Base-by-base conservation (phyloP, 2,888 invertebrate genomes). In the Tigriopus californicus region DNA sequence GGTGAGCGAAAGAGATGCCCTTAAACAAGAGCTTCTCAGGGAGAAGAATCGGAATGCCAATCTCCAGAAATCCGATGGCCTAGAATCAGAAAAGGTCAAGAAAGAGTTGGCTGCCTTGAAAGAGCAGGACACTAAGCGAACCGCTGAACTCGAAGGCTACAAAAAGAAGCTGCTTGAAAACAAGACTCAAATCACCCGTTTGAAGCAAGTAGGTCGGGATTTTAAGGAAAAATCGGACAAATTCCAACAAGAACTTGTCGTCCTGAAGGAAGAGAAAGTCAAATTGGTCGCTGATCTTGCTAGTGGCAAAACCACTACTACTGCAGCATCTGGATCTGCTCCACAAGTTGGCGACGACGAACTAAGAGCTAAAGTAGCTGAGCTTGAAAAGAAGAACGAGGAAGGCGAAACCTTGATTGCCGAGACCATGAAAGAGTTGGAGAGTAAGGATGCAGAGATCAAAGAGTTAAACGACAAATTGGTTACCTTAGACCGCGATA, bases 301-400 rank as follows among this genome's bases (percentile, higher is more conserved):
- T 5, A 51, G n/a, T 13, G 13, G 13, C 25, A 51, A 51, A 51
- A 22, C n/a, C 13, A n/a, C 25, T 4, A 51, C 4, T 11, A 13
- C 51, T 10, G 54, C 54, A 1, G 54, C 54, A 1, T 41, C 54
- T 8, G 40, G 24, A n/a, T 15, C 25, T 15, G 15, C 54, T 18
- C 15, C 13, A 18, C 11, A 25, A 22, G 40, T 10, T 3, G 40
- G 33, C 10, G 15, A 25, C 10, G 52, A 46, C 13, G 20, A 57
- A 41, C 20, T 57, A 20, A 42, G 41, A 12, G 57, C 42, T 13
- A 20, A 58, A 58, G 18, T 33, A 1, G 18, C 78, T 20, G 80
- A 81, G 63, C 79, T 79, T 65, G 78, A 79, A 52, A 79, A 78
- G 66, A 76, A 75, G 63, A 77, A 74, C 64, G 71, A 70, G 58